Conservation (phyloP, 2,797 vertebrate genomes). For the Molossus alvarezi region DNA sequence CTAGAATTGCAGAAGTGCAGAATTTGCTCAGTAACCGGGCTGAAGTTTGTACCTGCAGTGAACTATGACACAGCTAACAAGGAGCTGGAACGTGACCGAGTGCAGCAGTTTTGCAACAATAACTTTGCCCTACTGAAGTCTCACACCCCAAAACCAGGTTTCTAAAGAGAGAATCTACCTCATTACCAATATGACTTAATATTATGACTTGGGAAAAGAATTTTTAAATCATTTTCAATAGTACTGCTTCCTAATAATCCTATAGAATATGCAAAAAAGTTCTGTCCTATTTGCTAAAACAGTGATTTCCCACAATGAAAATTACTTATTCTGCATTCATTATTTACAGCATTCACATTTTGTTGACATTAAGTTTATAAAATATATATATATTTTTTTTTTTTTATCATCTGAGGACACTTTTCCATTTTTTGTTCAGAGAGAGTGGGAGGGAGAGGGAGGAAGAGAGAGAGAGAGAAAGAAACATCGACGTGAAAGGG, state of each 20-base stretch:
- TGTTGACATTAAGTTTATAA: neutral
- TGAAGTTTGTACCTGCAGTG: neutral
- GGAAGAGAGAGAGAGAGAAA: too few species aligned
- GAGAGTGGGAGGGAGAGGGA: too few species aligned
- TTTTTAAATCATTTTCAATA: slow-evolving; percentile 7
- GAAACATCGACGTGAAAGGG: too few species aligned
- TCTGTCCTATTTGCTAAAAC: neutral
- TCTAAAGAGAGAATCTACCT: neutral
- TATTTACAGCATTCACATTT: slow-evolving; percentile 3
- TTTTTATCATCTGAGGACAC: too few species aligned
- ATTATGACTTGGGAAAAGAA: neutral
- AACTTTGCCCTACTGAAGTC: slow-evolving; percentile 16
- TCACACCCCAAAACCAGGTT: neutral
- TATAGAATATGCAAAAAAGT: neutral
- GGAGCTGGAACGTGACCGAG: neutral
- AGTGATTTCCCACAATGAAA: slow-evolving; percentile 14
- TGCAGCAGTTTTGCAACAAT: neutral
- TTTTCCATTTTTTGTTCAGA: too few species aligned
- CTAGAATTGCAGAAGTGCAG: neutral
- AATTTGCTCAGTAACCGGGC: neutral
- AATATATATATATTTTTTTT: neutral
- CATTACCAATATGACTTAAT: neutral
- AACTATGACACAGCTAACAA: neutral
- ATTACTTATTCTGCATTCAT: neutral
- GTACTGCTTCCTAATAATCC: neutral